Evolutionary conservation across 1,140 invertebrate species (phyloP).

Genomic region (Solenopsis invicta): DNA sequence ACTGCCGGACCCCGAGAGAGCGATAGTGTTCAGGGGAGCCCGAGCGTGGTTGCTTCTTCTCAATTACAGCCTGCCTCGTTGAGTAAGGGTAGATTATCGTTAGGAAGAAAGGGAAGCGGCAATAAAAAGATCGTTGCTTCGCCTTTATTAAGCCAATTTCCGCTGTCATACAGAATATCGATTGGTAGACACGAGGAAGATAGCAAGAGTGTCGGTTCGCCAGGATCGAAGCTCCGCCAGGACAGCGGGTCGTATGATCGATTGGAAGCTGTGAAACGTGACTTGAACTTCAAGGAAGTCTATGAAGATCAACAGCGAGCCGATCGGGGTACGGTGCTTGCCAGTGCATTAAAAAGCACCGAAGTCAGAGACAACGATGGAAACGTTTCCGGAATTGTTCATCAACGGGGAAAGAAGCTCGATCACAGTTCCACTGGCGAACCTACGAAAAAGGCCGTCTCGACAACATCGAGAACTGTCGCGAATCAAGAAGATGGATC

Average conservation of each 20-base stretch:
- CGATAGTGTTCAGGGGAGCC: neutral
- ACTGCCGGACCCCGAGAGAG: neutral
- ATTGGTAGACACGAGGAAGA: neutral
- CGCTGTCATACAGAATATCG: neutral
- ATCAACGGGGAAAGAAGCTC: neutral
- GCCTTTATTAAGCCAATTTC: neutral
- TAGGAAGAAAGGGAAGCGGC: neutral
- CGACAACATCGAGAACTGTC: neutral
- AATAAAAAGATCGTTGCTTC: neutral
- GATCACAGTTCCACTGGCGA: neutral
- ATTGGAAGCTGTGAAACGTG: constrained; percentile 21
- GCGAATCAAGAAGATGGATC: neutral
- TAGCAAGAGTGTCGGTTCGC: neutral
- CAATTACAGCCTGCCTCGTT: neutral
- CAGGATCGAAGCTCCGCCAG: neutral
- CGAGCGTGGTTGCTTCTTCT: neutral
- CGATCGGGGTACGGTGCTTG: no score
- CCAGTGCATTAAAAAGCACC: neutral
- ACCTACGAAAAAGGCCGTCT: neutral
- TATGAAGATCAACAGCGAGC: no score
- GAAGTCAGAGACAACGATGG: neutral
- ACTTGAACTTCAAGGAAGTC: constrained; percentile 29
- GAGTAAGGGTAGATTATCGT: constrained; percentile 19
- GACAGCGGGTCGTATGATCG: neutral
- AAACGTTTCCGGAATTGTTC: neutral